A percentile compares a stretch with the other conserved stretches of the same genome.
Evolutionary conservation across 2,113 vertebrate species (phyloP).

Genomic region (Columba janthina): DNA sequence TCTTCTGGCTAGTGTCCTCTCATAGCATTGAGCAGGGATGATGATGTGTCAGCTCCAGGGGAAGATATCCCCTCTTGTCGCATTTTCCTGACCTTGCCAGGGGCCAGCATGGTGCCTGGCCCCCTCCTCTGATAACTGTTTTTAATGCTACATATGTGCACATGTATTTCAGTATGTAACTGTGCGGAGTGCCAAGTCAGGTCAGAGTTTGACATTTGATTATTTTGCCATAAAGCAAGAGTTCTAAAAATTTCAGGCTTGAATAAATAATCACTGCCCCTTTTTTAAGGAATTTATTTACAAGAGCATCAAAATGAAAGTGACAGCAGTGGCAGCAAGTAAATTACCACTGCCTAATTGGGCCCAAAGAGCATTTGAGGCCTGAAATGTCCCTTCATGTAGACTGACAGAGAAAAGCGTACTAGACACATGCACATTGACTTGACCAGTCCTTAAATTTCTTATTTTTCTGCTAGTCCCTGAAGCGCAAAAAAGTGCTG

Average conservation of each 20-base stretch:
- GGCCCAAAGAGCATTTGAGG: not conserved
- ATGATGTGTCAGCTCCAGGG: not conserved
- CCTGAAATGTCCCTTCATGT: not conserved
- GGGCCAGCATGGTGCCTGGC: not conserved
- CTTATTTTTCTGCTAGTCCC: not conserved
- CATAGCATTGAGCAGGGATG: not conserved
- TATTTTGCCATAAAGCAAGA: constrained; percentile 7
- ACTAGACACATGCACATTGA: not conserved
- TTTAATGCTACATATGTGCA: not conserved
- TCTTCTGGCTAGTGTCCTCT: not conserved
- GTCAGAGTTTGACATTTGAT: not conserved
- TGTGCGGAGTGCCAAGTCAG: not conserved
- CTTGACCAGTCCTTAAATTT: not conserved
- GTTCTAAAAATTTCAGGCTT: not conserved
- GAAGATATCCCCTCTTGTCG: not conserved
- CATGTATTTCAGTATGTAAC: not conserved
- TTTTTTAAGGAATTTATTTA: not conserved
- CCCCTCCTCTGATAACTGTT: not conserved
- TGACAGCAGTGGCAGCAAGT: constrained; percentile 29
- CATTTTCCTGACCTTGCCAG: not conserved
- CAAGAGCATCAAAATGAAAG: not conserved
- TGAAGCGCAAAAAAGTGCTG: not conserved
- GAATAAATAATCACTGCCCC: not conserved
- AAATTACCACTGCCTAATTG: constrained; percentile 41
- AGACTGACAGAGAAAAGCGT: not conserved